phyloP scores from a whole-genome alignment of 2,888 invertebrate species.

The Drosophila subsilvestris region DNA sequence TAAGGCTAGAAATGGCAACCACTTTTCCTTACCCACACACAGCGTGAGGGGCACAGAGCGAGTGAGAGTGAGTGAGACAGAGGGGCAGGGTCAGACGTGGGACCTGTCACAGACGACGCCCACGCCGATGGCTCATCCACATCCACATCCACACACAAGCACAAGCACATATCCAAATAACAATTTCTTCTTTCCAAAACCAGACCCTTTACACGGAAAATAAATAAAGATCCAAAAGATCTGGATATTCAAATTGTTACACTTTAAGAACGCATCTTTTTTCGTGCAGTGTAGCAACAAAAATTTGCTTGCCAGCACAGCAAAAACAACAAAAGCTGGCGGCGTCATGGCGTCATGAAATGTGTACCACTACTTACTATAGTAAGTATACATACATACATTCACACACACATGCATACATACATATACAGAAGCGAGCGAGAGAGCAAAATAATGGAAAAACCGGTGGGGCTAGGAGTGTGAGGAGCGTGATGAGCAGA shows the following conservation, averaged over 20 bases:
- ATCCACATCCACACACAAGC: not conserved
- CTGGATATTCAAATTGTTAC: not conserved
- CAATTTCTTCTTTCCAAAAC: not conserved
- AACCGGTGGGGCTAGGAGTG: not conserved
- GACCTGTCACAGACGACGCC: constrained; percentile 25
- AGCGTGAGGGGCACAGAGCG: not conserved
- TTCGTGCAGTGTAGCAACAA: not conserved
- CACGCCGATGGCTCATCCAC: constrained; percentile 20
- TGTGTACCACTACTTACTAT: not conserved
- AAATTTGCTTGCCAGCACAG: not conserved
- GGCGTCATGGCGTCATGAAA: not conserved
- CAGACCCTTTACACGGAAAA: not conserved
- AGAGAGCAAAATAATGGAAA: not conserved
- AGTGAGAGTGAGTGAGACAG: not conserved
- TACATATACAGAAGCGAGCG: not conserved
- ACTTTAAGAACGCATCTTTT: not conserved
- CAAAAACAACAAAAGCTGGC: not conserved
- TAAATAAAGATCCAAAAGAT: not conserved
- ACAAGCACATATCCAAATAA: not conserved
- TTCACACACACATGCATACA: not conserved
- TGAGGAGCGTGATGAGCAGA: not conserved
- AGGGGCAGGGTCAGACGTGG: not conserved
- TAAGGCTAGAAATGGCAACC: constrained; percentile 16
- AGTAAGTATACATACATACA: not conserved
- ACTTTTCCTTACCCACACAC: constrained; percentile 39